Evolutionary conservation across 2,888 invertebrate species (phyloP), one percentile per base, ranked within the genome.

Genomic region (Penaeus monodon): DNA sequence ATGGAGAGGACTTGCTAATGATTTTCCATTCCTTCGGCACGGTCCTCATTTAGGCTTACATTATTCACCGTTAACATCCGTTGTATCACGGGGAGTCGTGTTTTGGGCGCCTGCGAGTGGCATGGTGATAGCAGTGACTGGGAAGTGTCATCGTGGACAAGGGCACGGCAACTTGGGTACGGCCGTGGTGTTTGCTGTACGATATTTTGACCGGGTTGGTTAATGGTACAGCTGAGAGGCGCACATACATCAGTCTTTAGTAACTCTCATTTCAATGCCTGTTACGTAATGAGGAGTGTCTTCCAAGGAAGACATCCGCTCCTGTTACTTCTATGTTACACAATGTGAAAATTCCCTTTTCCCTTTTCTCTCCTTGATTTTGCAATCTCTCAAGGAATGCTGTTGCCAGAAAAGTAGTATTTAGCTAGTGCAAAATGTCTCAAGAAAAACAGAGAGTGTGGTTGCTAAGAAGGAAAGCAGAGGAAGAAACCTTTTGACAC

Each of bases 161-260:
- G n/a, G 29, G 76, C 44, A 20, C 29, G 38, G 57, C 24, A 33
- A 38, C 70, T 57, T 70, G 70, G 81, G 81, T 81, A 81, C 57
- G 57, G 57, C 68, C 38, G 57, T 57, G 57, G 57, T 84, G 77
- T 77, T 77, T 84, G 77, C 84, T 84, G 84, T 84, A 84, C 84
- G 84, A 84, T 76, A 84, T 84, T 84, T 84, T 66, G 84, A 64
- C 63, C 66, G 77, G 83, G 6, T 64, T 84, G 76, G 68, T 70
- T 80, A 66, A 66, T 64, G 65, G 64, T n/a, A 38, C n/a, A n/a
- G 64, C 66, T 76, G 44, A 57, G 57, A 68, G 70, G 27, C 70
- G 70, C 70, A 63, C 57, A 77, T 63, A 27, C 74, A 57, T 77
- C 77, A 57, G 57, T 63, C 77, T 57, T 63, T 63, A 57, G 20